Base-by-base conservation (phyloP, 2,797 vertebrate species). In the Ambastaia sidthimunki region DNA sequence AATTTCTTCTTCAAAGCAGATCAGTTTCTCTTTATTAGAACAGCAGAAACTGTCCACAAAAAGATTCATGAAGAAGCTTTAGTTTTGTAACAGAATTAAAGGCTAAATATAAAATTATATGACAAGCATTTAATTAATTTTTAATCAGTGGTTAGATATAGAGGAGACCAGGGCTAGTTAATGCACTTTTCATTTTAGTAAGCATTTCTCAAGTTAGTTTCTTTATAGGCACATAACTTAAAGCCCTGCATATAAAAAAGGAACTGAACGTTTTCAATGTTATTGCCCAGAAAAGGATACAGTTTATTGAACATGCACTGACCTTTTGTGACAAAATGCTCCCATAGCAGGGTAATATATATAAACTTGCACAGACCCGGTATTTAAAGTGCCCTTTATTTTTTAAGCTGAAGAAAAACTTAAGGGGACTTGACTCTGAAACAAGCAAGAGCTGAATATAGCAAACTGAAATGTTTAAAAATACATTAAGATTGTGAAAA, bases 271-370 rank as follows among this genome's bases (percentile, higher is more conserved):
- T 21, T 55, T 55, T 0, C 19, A 9, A 55, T 21, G 54, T 10
- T 19, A 55, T 55, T 55, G 9, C 54, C 2, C 7, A 21, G 9
- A 52, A 55, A 57, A 57, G 0, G 2, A 11, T 55, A 57, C 54
- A 21, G n/a, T 21, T 55, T 0, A 21, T 57, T 57, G 72, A 41
- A 83, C 82, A 85, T 83, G 44, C 34, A 78, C 81, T 83, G 81
- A 70, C 84, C 83, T 83, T n/a, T 57, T 59, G 66, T 68, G 9
- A 34, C 37, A 41, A 41, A 41, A 41, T 41, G 37, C 7, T 41
- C 7, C 41, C 10, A 2, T 44, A 44, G 10, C 10, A 44, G 10
- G 41, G 9, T 7, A 44, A 10, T 44, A 44, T 44, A 44, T 44
- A 44, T 44, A 44, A 44, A 44, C 41, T 44, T 44, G 10, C 41